Percentiles rank a stretch among this genome's conserved stretches.
Evolutionary conservation across 1,140 invertebrate genomes (phyloP).

Genomic region (Cotesia glomerata): DNA sequence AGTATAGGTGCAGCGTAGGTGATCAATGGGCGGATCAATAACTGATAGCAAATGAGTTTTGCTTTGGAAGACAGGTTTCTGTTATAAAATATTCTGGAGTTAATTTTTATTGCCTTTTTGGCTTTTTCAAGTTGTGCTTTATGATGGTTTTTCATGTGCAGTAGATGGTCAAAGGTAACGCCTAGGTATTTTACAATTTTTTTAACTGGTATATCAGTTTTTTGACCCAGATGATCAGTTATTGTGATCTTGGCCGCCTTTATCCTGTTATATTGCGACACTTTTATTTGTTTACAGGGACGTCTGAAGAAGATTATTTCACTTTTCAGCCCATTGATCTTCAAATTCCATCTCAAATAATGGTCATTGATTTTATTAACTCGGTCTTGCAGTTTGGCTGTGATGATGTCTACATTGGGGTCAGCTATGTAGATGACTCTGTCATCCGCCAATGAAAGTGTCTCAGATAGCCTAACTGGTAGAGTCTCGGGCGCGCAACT

Average conservation of each 20-base stretch:
- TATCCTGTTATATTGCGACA: neutral
- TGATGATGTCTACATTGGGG: neutral
- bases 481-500: no score
- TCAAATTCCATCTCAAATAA: constrained; percentile 11
- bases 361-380: constrained; percentile 11
- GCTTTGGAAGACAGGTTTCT: constrained; percentile 8
- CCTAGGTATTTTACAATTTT: constrained; percentile 27
- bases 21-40: constrained; percentile 34
- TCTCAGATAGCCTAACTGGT: no score
- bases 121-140: constrained; percentile 23
- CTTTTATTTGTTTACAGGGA: neutral
- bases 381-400: neutral
- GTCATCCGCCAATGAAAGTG: constrained; percentile 26
- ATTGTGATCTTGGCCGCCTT: constrained; percentile 9
- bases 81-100: constrained; percentile 22
- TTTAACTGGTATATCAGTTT: constrained; percentile 1
- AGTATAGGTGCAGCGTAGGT: constrained; percentile 25
- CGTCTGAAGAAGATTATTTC: constrained; percentile 20
- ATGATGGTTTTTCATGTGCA: constrained; percentile 7
- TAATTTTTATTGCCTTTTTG: constrained; percentile 7
- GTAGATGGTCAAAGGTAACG: neutral
- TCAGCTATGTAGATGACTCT: neutral
- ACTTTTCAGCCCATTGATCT: constrained; percentile 7
- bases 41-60: constrained; percentile 29
- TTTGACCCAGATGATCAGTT: neutral